Percentiles rank a stretch among this genome's conserved stretches.
These are phyloP conservation scores for Botia kubotai DNA, from an alignment of 2,797 vertebrate species.

Conservation along the genomic window DNA sequence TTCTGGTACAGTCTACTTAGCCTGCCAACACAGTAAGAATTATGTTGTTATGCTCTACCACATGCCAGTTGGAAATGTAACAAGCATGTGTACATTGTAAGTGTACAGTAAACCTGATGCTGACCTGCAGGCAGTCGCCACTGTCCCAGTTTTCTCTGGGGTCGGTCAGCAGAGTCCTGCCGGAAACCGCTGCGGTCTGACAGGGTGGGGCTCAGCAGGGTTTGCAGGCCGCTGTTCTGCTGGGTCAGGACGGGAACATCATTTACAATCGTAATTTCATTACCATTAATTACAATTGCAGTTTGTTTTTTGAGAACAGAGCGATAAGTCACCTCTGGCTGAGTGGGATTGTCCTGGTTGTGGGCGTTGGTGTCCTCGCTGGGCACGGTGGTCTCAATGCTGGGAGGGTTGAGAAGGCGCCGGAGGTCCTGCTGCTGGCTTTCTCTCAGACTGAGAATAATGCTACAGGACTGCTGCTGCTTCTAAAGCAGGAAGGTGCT, in stretches of 20 bases:
- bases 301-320: neutral
- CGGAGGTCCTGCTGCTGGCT: slow-evolving; percentile 96
- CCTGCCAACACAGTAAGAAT: too few relatives aligned
- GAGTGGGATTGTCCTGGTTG: slow-evolving; percentile 87
- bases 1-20: too few relatives aligned
- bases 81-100: neutral
- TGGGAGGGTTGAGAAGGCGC: slow-evolving; percentile 92
- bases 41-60: too few relatives aligned
- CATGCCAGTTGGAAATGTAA: neutral
- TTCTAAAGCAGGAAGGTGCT: slow-evolving; percentile 78
- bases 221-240: slow-evolving; percentile 93
- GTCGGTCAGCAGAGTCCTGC: slow-evolving; percentile 90
- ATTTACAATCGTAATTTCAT: neutral
- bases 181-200: slow-evolving; percentile 92
- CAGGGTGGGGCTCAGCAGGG: slow-evolving; percentile 93
- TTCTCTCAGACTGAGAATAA: slow-evolving; percentile 94
- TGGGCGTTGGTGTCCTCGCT: slow-evolving; percentile 90
- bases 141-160: slow-evolving; percentile 94
- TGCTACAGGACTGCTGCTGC: slow-evolving; percentile 97
- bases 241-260: slow-evolving; percentile 37
- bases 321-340: slow-evolving; percentile 86
- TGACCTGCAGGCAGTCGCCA: slow-evolving; percentile 94
- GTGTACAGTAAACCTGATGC: slow-evolving; percentile 22
- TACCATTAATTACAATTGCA: neutral
- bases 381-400: slow-evolving; percentile 96